A percentile compares a stretch with the other conserved stretches of the same genome.
Evolutionary conservation across 2,113 vertebrate genomes (phyloP).

Genomic region (Mobula birostris): DNA sequence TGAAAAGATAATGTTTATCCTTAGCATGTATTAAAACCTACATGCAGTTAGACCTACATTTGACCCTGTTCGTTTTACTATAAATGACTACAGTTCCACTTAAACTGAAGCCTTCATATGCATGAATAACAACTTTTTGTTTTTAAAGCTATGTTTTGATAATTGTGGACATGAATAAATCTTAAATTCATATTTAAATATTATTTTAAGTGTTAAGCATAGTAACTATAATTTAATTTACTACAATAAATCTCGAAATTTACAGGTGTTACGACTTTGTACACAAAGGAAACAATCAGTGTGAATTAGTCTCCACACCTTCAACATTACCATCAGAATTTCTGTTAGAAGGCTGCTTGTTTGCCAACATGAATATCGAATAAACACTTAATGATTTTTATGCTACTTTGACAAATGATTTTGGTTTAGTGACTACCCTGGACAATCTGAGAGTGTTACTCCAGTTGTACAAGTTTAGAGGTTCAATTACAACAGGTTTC

Average conservation of each 20-base stretch:
- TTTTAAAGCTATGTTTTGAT: not conserved
- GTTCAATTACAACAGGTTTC: not conserved
- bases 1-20: conserved; percentile 46
- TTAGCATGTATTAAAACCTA: conserved; percentile 55
- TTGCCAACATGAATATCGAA: not conserved
- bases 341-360: not conserved
- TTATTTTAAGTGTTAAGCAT: not conserved
- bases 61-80: conserved; percentile 53
- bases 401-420: not conserved
- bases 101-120: not conserved
- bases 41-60: conserved; percentile 45
- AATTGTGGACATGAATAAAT: not conserved
- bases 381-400: not conserved
- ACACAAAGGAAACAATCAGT: not conserved
- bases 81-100: not conserved
- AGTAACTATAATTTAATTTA: not conserved
- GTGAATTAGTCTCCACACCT: not conserved
- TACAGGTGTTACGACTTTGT: not conserved
- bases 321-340: not conserved
- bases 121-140: conserved; percentile 7
- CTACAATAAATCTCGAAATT: not conserved
- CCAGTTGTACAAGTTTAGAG: not conserved
- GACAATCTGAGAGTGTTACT: not conserved
- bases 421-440: no score
- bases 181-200: not conserved